Evolutionary conservation across 2,797 vertebrate species (phyloP).

Genomic region (Lutjanus campechanus): DNA sequence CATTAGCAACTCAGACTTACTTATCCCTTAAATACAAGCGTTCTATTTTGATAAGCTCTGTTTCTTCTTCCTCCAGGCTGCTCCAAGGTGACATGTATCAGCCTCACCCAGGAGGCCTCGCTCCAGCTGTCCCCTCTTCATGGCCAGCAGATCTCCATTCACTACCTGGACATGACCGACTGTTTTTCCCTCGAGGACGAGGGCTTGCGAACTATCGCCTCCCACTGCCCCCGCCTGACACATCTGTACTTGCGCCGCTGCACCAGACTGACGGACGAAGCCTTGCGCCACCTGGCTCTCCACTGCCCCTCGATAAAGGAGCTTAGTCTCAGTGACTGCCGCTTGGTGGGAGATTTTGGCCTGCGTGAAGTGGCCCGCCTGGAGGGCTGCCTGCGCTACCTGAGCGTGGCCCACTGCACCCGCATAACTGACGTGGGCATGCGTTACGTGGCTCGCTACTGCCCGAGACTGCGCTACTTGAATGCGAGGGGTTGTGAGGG

Average conservation of each 20-base stretch:
- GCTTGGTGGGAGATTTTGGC: constrained; percentile 95
- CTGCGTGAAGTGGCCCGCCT: constrained; percentile 96
- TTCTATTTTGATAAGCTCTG: background rate
- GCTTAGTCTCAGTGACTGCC: constrained; percentile 97
- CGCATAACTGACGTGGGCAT: constrained; percentile 97
- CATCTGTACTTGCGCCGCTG: constrained; percentile 97
- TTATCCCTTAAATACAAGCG: background rate
- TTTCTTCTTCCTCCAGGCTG: constrained; percentile 86
- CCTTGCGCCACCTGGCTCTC: constrained; percentile 94
- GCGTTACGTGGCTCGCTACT: constrained; percentile 97
- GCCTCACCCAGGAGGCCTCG: constrained; percentile 93
- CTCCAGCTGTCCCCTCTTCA: constrained; percentile 94
- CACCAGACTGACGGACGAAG: constrained; percentile 94
- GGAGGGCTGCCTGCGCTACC: constrained; percentile 95
- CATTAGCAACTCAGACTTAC: background rate
- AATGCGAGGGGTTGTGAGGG: constrained; percentile 92
- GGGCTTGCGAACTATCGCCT: constrained; percentile 95
- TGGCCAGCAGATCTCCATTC: constrained; percentile 97
- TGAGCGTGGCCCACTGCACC: constrained; percentile 96
- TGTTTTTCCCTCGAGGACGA: constrained; percentile 98
- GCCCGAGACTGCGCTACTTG: constrained; percentile 89
- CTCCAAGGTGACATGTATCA: constrained; percentile 99
- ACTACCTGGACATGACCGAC: constrained; percentile 98
- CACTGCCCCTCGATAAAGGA: constrained; percentile 94
- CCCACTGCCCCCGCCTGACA: constrained; percentile 96